Base-by-base conservation (phyloP, 2,888 invertebrate genomes). In the Scotopteryx bipunctaria region DNA sequence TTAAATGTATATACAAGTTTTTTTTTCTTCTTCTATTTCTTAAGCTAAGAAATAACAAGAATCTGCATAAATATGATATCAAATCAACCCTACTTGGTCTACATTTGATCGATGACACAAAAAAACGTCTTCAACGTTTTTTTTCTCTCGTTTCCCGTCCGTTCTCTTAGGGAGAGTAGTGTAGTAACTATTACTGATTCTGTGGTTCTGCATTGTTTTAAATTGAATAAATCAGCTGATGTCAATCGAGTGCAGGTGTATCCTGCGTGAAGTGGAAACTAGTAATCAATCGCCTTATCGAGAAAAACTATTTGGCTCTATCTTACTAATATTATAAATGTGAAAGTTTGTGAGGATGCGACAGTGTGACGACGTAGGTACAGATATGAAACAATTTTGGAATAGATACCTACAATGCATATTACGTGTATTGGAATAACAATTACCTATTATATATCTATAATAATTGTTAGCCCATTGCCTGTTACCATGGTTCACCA, bases 201-300 rank as follows among this genome's bases (percentile, higher is more conserved):
- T 48, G 44, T 45, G 61, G 69, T 65, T 67, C 35, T 5, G 74
- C 75, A 78, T 81, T 81, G 80, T 81, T 75, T 81, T 68, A 74
- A 70, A 69, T 64, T 58, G 70, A 72, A 83, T 86, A 87, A 86
- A 87, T 88, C 88, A 84, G 81, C 68, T 72, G 71, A 72, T 73
- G 76, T 75, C 76, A 76, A 68, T 86, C 57, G 57, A 62, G 63
- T 56, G 58, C 57, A 55, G 58, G 53, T 58, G 62, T 56, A 45
- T 62, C 57, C 59, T 57, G 46, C 16, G 29, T 32, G 4, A 27
- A 27, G n/a, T n/a, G n/a, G n/a, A n/a, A n/a, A n/a, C n/a, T n/a
- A n/a, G n/a, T n/a, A n/a, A n/a, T n/a, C n/a, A n/a, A n/a, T n/a
- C n/a, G n/a, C n/a, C n/a, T n/a, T n/a, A n/a, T n/a, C n/a, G n/a